Conservation (phyloP, 2,113 vertebrate genomes). For the Platanista minor region DNA sequence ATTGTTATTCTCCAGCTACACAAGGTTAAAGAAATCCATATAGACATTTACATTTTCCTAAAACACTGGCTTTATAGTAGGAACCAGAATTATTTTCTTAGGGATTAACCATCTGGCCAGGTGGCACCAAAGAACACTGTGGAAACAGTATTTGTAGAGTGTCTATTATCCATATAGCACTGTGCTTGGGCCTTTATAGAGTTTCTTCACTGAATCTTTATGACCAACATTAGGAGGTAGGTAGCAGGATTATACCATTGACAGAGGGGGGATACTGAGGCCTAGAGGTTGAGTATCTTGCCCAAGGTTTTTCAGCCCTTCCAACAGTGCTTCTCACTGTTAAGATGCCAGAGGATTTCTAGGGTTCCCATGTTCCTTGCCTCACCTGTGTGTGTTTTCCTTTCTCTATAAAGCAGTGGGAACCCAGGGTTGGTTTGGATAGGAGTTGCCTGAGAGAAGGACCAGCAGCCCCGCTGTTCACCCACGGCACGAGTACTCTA, state of each 20-base stretch:
- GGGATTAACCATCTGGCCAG: neutral
- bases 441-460: neutral
- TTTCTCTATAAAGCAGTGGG: neutral
- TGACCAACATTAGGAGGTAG: too few relatives aligned
- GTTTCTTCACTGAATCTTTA: neutral
- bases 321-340: neutral
- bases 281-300: neutral
- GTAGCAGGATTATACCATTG: neutral
- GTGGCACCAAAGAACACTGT: neutral
- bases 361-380: neutral
- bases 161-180: neutral
- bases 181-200: neutral
- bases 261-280: neutral
- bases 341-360: neutral
- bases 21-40: neutral
- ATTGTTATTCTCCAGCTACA: constrained; percentile 11
- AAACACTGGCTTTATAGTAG: neutral
- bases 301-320: neutral
- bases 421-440: neutral
- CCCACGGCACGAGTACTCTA: too few relatives aligned
- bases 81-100: constrained; percentile 21
- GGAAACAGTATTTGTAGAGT: neutral
- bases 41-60: neutral
- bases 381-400: neutral
- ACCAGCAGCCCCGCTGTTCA: neutral